Evolutionary conservation across 2,113 vertebrate genomes (phyloP).

Genomic region (Crotophaga sulcirostris): DNA sequence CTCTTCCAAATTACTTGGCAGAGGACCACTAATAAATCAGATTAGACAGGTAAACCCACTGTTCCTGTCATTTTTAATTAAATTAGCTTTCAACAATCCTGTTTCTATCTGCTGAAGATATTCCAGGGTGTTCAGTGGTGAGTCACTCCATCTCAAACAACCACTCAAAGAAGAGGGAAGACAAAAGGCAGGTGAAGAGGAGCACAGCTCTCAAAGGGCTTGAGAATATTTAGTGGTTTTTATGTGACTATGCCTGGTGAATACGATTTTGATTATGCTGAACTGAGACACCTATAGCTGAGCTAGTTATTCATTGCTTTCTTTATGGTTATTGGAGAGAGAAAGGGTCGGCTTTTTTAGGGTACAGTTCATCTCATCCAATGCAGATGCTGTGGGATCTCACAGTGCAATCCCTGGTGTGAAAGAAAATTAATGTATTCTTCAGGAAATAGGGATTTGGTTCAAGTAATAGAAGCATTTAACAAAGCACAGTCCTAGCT

Average conservation of each 20-base stretch:
- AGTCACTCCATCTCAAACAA: background rate
- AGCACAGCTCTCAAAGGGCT: background rate
- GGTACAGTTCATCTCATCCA: background rate
- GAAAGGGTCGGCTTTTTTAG: background rate
- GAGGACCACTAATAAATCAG: background rate
- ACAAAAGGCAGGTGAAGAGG: background rate
- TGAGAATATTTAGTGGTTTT: background rate
- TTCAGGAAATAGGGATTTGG: background rate
- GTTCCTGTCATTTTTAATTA: conserved; percentile 8
- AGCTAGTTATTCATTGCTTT: background rate
- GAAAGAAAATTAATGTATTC: background rate
- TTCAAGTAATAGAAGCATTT: background rate
- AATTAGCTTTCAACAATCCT: background rate
- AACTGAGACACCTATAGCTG: background rate
- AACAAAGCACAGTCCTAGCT: background rate
- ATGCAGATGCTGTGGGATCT: background rate
- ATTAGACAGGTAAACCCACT: background rate
- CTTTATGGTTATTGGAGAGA: background rate
- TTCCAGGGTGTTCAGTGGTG: background rate
- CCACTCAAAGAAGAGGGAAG: background rate
- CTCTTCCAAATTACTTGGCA: conserved; percentile 2
- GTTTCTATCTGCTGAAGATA: background rate
- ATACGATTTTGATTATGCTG: background rate
- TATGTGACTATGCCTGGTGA: background rate
- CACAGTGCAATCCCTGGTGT: background rate